phyloP scores from a whole-genome alignment of 1,140 invertebrate species.

The Pentalonia nigronervosa region DNA sequence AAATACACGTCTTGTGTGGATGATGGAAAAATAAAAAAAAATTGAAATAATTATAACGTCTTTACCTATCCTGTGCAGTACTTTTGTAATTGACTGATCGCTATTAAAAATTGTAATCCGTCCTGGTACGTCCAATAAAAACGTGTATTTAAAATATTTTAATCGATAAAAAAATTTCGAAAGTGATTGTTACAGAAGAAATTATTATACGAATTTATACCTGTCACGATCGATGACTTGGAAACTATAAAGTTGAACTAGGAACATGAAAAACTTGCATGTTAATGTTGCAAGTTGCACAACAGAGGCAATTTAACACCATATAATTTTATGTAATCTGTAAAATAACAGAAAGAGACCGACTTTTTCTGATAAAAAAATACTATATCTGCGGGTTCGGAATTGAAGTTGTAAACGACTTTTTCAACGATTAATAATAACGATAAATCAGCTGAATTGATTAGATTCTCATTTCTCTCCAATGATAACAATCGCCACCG shows the following conservation, averaged over 20 bases:
- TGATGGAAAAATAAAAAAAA: not conserved
- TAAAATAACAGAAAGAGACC: no score
- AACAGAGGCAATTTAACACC: not conserved
- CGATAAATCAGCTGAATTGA: no score
- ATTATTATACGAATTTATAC: not conserved
- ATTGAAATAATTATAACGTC: not conserved
- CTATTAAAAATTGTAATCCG: not conserved
- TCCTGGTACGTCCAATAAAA: not conserved
- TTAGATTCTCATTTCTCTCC: no score
- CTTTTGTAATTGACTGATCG: not conserved
- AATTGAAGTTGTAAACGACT: no score
- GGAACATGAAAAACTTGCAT: not conserved
- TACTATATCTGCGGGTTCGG: no score
- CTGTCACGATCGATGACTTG: not conserved
- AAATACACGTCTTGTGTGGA: not conserved
- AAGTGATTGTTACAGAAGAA: not conserved
- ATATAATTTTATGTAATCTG: no score
- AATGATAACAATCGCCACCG: no score
- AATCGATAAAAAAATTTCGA: not conserved
- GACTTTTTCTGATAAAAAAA: no score
- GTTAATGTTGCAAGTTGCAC: not conserved
- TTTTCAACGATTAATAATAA: no score
- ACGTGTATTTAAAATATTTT: not conserved
- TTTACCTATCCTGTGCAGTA: not conserved
- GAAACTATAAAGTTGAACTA: not conserved